phyloP scores from a whole-genome alignment of 2,888 invertebrate genomes.

The Saturnia japonica region DNA sequence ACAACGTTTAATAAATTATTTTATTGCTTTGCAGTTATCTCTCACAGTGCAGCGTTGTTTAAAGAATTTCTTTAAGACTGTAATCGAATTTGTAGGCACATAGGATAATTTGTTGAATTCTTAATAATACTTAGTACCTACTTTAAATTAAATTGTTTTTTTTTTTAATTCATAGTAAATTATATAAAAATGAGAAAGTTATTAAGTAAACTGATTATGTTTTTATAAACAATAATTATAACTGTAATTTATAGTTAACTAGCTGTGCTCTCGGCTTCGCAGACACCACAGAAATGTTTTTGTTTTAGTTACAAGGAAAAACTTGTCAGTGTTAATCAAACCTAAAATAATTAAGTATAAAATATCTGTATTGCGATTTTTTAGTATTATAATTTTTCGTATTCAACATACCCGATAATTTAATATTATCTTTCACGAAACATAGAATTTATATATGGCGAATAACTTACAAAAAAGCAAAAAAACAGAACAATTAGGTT shows the following conservation, averaged over 20 bases:
- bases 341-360: too few species aligned
- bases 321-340: too few species aligned
- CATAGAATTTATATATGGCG: too few species aligned
- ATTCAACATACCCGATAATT: too few species aligned
- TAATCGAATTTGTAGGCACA: neutral
- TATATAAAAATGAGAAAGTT: neutral
- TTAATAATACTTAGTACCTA: neutral
- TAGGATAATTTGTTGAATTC: neutral
- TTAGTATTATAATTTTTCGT: too few species aligned
- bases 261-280: neutral
- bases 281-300: too few species aligned
- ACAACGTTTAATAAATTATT: neutral
- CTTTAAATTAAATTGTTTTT: neutral
- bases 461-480: too few species aligned
- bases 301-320: neutral
- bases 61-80: neutral
- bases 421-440: too few species aligned
- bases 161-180: too few species aligned
- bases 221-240: neutral
- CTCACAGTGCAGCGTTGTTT: neutral
- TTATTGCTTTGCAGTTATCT: neutral
- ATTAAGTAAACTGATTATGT: neutral
- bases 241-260: neutral
- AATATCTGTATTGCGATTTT: too few species aligned
- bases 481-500: too few species aligned